phyloP scores from a whole-genome alignment of 2,113 vertebrate genomes.

The Actenoides lindsayi region DNA sequence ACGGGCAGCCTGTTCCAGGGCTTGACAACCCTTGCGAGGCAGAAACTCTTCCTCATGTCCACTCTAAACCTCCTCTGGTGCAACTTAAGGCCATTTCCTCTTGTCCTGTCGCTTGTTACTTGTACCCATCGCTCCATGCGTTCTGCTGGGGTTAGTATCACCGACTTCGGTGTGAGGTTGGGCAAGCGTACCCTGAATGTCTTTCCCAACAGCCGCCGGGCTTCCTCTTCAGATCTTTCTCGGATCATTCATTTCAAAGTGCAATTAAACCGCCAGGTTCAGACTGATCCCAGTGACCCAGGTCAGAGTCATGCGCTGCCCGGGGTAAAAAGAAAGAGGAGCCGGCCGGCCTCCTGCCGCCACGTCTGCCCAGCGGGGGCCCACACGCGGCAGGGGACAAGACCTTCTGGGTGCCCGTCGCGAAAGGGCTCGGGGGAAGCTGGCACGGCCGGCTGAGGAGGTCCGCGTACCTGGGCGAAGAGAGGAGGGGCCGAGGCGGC shows the following conservation, averaged over 20 bases:
- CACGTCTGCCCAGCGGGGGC: neutral
- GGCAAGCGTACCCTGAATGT: neutral
- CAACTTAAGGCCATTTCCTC: neutral
- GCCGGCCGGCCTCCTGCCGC: too few relatives aligned
- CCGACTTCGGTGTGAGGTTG: neutral
- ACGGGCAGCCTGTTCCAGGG: neutral
- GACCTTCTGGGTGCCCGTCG: fast-evolving
- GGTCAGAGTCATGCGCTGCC: too few relatives aligned
- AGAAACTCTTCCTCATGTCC: neutral
- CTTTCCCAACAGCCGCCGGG: neutral
- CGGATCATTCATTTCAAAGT: too few relatives aligned
- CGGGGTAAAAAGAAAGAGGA: fast-evolving
- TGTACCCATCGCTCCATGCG: fast-evolving
- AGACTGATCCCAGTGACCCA: neutral
- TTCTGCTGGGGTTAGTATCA: neutral
- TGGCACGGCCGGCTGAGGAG: fast-evolving
- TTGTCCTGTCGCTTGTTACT: neutral
- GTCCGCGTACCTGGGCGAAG: fast-evolving
- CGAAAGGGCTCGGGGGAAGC: too few relatives aligned
- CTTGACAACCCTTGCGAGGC: neutral
- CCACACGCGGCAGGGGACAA: neutral
- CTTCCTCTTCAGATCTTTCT: neutral
- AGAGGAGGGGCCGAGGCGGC: too few relatives aligned
- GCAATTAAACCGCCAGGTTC: neutral
- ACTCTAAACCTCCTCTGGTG: neutral